Percentiles rank a stretch among this genome's conserved stretches.
phyloP scores from a whole-genome alignment of 92 coral and sea anemone genomes.

The Epizoanthus illoricatus region DNA sequence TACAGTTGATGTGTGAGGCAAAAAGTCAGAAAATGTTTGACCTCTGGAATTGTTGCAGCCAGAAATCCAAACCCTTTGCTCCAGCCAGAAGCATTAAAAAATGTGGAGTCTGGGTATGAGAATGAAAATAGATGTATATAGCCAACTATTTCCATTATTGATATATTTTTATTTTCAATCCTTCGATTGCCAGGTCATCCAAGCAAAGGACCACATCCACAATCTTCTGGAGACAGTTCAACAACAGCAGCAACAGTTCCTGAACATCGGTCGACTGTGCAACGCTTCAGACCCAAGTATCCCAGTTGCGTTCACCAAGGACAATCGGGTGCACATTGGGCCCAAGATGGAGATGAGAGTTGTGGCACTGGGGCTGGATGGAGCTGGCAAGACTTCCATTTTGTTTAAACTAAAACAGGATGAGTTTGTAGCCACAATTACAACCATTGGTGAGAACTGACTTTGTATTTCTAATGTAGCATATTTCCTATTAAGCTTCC shows the following conservation, averaged over 20 bases:
- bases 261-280: slow-evolving; percentile 88
- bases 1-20: no score
- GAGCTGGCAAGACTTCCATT: slow-evolving; percentile 99
- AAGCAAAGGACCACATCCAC: slow-evolving; percentile 87
- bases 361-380: slow-evolving; percentile 96
- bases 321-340: slow-evolving; percentile 95
- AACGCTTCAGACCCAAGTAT: slow-evolving; percentile 85
- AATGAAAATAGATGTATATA: no score
- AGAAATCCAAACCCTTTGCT: no score
- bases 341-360: slow-evolving; percentile 99
- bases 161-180: not conserved
- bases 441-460: slow-evolving; percentile 84
- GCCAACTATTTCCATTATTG: no score
- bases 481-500: no score
- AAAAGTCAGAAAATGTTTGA: no score
- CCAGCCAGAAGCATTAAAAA: no score
- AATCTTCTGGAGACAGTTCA: slow-evolving; percentile 93
- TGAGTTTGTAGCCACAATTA: slow-evolving; percentile 93
- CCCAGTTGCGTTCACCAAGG: slow-evolving; percentile 98
- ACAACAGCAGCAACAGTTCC: slow-evolving; percentile 96
- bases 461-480: not conserved
- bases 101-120: no score
- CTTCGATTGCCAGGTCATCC: slow-evolving; percentile 66
- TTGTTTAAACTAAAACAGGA: slow-evolving; percentile 96
- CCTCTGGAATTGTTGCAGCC: no score